Conservation (phyloP, 2,113 vertebrate species). For the Colius striatus region DNA sequence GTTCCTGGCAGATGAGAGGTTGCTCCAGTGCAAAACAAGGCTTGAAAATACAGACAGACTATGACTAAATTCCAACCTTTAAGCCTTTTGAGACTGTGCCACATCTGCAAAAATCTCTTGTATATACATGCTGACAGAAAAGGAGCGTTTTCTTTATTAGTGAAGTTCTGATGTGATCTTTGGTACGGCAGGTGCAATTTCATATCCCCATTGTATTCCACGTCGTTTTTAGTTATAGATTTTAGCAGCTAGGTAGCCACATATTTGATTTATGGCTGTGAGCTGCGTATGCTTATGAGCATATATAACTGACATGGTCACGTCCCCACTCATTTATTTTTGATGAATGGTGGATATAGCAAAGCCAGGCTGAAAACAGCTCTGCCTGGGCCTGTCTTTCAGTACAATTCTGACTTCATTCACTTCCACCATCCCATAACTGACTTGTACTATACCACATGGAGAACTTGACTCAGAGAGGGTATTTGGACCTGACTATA, state of each 20-base stretch:
- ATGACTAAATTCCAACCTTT: not conserved
- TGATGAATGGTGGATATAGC: not conserved
- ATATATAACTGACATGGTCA: not conserved
- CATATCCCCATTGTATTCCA: not conserved
- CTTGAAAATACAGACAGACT: not conserved
- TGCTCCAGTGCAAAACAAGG: not conserved
- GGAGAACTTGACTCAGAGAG: not conserved
- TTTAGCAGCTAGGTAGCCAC: not conserved
- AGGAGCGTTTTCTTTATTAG: not conserved
- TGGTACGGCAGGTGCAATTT: not conserved
- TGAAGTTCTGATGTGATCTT: not conserved
- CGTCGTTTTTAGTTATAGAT: not conserved
- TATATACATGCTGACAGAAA: not conserved
- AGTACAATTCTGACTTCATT: not conserved
- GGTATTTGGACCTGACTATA: not conserved
- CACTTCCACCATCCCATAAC: not conserved
- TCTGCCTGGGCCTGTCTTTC: not conserved
- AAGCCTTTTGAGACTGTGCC: not conserved
- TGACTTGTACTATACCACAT: not conserved
- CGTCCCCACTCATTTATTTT: not conserved
- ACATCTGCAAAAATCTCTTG: not conserved
- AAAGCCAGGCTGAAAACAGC: not conserved
- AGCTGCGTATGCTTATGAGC: not conserved
- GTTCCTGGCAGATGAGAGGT: not conserved
- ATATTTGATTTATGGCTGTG: not conserved